A percentile compares a stretch with the other conserved stretches of the same genome.
Conservation (phyloP, 2,888 invertebrate species). For the Nycteola revayana region DNA sequence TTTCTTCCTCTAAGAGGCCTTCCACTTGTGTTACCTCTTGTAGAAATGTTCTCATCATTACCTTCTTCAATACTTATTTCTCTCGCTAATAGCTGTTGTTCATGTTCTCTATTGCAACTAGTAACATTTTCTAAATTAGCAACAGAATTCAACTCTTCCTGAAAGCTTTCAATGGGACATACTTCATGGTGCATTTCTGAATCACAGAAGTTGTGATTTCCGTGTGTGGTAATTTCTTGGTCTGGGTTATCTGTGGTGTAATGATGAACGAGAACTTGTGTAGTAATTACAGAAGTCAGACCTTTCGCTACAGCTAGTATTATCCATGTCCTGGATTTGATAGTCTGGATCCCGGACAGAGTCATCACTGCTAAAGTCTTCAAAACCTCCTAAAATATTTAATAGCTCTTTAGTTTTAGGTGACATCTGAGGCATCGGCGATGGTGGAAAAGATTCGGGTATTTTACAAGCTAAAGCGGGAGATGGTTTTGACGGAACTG, state of each 20-base stretch:
- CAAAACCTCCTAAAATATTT: constrained; percentile 1
- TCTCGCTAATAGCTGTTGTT: not conserved
- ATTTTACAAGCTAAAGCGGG: no score
- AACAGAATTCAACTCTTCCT: no score
- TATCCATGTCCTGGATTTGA: constrained; percentile 3
- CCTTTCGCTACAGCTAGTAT: constrained; percentile 3
- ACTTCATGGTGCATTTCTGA: no score
- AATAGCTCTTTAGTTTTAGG: constrained; percentile 10
- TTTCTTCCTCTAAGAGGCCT: constrained; percentile 14
- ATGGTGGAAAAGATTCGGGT: constrained; percentile 2
- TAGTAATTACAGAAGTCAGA: constrained; percentile 8
- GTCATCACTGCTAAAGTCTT: constrained; percentile 5
- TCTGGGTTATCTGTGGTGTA: no score
- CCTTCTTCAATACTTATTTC: constrained; percentile 6
- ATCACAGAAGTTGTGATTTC: no score
- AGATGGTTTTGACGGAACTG: no score
- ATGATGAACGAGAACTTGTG: constrained; percentile 3
- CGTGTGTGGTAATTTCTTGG: no score
- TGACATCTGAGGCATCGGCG: constrained; percentile 12
- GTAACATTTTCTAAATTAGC: not conserved
- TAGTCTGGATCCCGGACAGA: constrained; percentile 5
- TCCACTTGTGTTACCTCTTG: constrained; percentile 1
- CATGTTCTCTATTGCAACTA: not conserved
- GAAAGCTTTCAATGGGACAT: no score
- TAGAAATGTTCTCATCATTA: no score